Base-by-base conservation (phyloP, 1,140 invertebrate species). In the Ceratina australensis region DNA sequence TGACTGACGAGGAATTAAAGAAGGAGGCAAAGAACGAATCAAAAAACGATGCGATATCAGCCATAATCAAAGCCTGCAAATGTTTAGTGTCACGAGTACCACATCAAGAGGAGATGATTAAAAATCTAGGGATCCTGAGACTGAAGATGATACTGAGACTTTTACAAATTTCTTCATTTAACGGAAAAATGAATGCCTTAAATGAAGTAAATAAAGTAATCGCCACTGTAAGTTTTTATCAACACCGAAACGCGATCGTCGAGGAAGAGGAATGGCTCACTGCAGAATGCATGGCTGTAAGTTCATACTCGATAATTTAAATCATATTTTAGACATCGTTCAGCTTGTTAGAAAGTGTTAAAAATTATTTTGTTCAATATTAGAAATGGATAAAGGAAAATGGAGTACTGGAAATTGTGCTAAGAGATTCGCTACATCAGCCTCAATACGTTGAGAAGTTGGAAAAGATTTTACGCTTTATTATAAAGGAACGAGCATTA, bases 161-260 rank as follows among this genome's bases (percentile, higher is more conserved):
- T 85, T 93, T 99, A 68, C 97, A 99, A 94, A 98, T 99, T 89
- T 99, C 98, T 18, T 99, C 98, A 54, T 99, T 99, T 89, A 99
- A 99, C 93, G 98, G 98, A 13, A 99, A 99, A 94, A 99, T 99
- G 98, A 99, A 98, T 91, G 98, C 98, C 42, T 93, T 99, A 50
- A 99, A 99, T 93, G 98, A 99, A 94, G 97, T 99, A 52, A 99
- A 99, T 93, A 99, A 99, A 94, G 97, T 99, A 33, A 98, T 99
- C 61, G 95, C 96, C 33, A 97, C 96, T 89, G 97, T 98, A 54
- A 95, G 95, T 63, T 98, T 97, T 89, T 97, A 98, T 92, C 95
- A 97, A 13, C 94, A 95, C 91, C 93, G 94, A 77, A 95, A 96
- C 87, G 93, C 94, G 60, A 92, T 93, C 60, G 89, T 94, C 65